phyloP scores from a whole-genome alignment of 2,113 vertebrate species.

The Neofelis nebulosa region DNA sequence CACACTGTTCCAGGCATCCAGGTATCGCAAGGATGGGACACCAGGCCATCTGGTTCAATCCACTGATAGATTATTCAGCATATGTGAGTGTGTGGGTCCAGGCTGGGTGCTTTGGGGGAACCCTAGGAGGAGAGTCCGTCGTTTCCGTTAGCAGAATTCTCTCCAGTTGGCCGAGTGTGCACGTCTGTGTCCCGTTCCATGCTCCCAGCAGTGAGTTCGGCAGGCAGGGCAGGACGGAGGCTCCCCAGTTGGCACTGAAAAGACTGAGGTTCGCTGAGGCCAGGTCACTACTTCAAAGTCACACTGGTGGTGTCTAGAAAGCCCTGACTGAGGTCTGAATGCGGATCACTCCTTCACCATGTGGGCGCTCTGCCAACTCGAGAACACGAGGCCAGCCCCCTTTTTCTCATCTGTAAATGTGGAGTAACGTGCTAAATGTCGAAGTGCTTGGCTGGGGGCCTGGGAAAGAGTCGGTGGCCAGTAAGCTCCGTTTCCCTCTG shows the following conservation, averaged over 20 bases:
- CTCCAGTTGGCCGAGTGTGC: background rate
- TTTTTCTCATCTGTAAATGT: background rate
- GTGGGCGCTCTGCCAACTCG: background rate
- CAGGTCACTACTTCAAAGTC: background rate
- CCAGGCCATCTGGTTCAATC: background rate
- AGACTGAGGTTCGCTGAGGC: background rate
- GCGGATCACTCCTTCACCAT: background rate
- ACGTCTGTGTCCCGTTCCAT: background rate
- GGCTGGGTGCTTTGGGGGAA: background rate
- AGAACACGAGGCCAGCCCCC: background rate
- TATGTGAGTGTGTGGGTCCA: background rate
- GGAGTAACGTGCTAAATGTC: background rate
- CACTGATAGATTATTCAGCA: background rate
- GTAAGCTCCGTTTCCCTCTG: background rate
- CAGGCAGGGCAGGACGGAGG: background rate
- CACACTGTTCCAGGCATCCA: background rate
- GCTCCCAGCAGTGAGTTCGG: background rate
- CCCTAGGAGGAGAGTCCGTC: background rate
- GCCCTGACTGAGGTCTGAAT: background rate
- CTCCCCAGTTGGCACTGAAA: accelerated
- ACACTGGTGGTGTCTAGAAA: background rate
- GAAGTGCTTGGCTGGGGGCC: background rate
- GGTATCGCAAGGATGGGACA: background rate
- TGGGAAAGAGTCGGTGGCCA: background rate
- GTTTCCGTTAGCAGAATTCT: background rate